Conservation (phyloP, 1,140 invertebrate genomes). For the Tetragonula clypearis region DNA sequence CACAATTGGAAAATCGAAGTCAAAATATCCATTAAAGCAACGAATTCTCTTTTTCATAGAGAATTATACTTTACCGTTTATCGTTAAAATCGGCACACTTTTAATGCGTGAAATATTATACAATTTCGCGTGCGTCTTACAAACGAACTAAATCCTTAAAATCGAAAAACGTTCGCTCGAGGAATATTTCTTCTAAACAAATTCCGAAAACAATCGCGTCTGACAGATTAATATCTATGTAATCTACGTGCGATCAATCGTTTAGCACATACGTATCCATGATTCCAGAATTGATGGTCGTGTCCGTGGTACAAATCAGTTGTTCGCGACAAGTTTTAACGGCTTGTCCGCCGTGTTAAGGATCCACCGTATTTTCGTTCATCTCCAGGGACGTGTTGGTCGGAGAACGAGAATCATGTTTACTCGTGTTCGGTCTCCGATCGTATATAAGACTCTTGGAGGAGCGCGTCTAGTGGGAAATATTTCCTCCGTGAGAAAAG, state of each 20-base stretch:
- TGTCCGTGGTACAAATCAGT: neutral
- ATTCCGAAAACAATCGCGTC: too few relatives aligned
- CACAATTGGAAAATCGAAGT: too few relatives aligned
- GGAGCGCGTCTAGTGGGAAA: constrained; percentile 43
- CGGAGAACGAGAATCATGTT: constrained; percentile 39
- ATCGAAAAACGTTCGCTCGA: too few relatives aligned
- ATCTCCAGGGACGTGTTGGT: constrained; percentile 28
- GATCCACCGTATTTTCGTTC: constrained; percentile 32
- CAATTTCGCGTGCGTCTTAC: too few relatives aligned
- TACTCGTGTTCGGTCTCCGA: constrained; percentile 25
- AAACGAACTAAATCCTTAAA: too few relatives aligned
- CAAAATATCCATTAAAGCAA: too few relatives aligned
- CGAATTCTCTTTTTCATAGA: too few relatives aligned
- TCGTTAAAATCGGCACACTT: too few relatives aligned
- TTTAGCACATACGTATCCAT: neutral
- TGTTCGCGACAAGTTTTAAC: neutral
- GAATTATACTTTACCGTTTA: too few relatives aligned
- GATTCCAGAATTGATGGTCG: neutral
- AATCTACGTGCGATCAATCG: neutral
- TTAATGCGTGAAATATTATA: too few relatives aligned
- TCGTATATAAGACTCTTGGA: constrained; percentile 41
- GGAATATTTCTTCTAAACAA: too few relatives aligned
- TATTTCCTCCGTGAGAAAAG: constrained; percentile 46
- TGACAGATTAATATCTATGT: too few relatives aligned
- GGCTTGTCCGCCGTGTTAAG: constrained; percentile 2